phyloP scores from a whole-genome alignment of 2,888 invertebrate species.

The Catocala nupta region DNA sequence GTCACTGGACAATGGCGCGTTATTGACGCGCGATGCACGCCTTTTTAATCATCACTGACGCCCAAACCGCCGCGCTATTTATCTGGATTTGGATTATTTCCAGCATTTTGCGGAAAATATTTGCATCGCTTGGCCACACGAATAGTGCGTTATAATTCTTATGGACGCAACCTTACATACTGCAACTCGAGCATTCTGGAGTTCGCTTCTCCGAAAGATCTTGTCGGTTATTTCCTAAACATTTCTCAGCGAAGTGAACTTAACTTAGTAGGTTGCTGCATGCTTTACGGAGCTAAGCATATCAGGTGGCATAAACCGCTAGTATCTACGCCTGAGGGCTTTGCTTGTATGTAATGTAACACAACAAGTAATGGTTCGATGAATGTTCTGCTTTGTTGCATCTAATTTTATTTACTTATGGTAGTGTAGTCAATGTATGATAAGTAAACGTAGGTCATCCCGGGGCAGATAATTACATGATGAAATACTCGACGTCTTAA shows the following conservation, averaged over 20 bases:
- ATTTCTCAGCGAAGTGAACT: constrained; percentile 14
- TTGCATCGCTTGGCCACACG: not conserved
- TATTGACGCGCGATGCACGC: constrained; percentile 25
- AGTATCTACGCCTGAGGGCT: constrained; percentile 19
- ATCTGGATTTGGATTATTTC: constrained; percentile 4
- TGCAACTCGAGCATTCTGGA: constrained; percentile 9
- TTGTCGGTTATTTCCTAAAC: constrained; percentile 7
- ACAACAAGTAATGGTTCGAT: not conserved
- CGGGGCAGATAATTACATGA: constrained; percentile 10
- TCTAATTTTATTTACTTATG: constrained; percentile 17
- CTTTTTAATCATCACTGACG: constrained; percentile 34
- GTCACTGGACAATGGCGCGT: constrained; percentile 42
- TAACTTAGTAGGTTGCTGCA: constrained; percentile 23
- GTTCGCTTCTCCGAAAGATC: not conserved
- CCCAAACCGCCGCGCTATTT: constrained; percentile 13
- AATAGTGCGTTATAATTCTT: constrained; percentile 11
- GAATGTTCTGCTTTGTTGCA: constrained; percentile 1
- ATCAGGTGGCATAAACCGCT: not conserved
- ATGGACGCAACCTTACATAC: constrained; percentile 18
- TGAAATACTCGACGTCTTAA: constrained; percentile 29
- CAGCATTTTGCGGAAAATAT: constrained; percentile 19
- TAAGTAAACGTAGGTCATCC: not conserved
- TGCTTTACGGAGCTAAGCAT: constrained; percentile 22
- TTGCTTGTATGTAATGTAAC: constrained; percentile 18
- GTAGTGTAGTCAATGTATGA: not conserved